phyloP scores from a whole-genome alignment of 2,113 vertebrate species.

The Leiothrix lutea region DNA sequence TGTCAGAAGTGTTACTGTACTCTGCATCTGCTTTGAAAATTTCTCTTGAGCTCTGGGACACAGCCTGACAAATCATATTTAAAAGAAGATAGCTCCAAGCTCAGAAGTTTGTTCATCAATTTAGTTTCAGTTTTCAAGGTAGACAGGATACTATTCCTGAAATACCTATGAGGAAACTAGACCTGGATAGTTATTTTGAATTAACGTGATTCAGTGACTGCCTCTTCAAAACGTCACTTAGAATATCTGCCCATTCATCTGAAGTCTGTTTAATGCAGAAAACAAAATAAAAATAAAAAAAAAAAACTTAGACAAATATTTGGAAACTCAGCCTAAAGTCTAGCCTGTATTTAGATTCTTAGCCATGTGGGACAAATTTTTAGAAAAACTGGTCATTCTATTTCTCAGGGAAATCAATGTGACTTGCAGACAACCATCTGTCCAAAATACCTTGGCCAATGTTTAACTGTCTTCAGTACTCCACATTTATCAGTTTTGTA shows the following conservation, averaged over 20 bases:
- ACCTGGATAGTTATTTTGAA: neutral
- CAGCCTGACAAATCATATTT: conserved; percentile 27
- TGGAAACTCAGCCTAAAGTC: neutral
- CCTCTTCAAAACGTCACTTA: neutral
- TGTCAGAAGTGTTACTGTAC: neutral
- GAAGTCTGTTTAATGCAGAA: neutral
- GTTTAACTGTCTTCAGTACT: neutral
- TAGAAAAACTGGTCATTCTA: neutral
- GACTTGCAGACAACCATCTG: neutral
- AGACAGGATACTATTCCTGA: conserved; percentile 13
- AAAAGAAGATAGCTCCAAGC: conserved; percentile 30
- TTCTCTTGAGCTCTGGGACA: neutral
- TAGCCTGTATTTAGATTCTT: neutral
- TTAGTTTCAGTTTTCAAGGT: conserved; percentile 19
- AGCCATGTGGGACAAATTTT: neutral
- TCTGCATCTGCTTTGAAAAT: neutral
- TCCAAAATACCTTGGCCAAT: neutral
- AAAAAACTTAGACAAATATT: neutral
- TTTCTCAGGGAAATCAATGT: neutral
- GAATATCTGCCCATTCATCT: neutral
- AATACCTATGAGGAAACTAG: conserved; percentile 41
- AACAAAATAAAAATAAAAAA: neutral
- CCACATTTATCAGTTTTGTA: neutral
- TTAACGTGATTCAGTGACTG: neutral
- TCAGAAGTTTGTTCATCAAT: conserved; percentile 31